Evolutionary conservation across 2,113 vertebrate genomes (phyloP), one percentile per base, ranked within the genome.

Genomic region (Saimiri boliviensis): DNA sequence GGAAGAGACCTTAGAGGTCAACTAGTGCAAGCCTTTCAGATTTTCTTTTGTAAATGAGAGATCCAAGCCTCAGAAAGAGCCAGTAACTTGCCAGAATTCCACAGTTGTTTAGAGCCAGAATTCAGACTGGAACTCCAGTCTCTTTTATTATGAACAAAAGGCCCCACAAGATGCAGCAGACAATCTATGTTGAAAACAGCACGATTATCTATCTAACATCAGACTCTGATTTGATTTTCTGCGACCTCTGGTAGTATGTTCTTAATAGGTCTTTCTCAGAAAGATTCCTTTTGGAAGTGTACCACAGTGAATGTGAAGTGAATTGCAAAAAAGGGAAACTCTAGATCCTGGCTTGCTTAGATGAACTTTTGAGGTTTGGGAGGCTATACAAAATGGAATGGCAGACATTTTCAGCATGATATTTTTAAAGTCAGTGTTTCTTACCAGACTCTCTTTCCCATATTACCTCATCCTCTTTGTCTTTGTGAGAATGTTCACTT

Each of bases 211-310:
- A 5, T 27, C 12, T 40, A 58, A 58, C 10, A 5, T 58, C 63
- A 68, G 12, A 52, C 66, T 49, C 63, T 21, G 35, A 35, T 85
- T 94, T 80, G 32, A 74, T 81, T 86, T 74, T 37, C 45, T 66
- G 19, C 27, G 37, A 12, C 68, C 42, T 93, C 82, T 52, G 7
- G 35, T 71, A 66, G 42, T 52, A 40, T 17, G 90, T 83, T 98
- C 89, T 66, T 93, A 52, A 52, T 32, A 96, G 93, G 90, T 91
- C 98, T 97, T 97, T 98, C 98, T 98, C 93, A 96, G 71, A 71
- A 73, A 87, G 27, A 47, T 58, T 42, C 6, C 90, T 83, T 84
- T 0, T 2, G 60, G 32, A 70, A 13, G 19, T 16, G 19, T 21
- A 27, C 84, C 49, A 1, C 8, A 25, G 27, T 35, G 14, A 25